phyloP scores from a whole-genome alignment of 2,113 vertebrate genomes.

The Nyctibius bracteatus region DNA sequence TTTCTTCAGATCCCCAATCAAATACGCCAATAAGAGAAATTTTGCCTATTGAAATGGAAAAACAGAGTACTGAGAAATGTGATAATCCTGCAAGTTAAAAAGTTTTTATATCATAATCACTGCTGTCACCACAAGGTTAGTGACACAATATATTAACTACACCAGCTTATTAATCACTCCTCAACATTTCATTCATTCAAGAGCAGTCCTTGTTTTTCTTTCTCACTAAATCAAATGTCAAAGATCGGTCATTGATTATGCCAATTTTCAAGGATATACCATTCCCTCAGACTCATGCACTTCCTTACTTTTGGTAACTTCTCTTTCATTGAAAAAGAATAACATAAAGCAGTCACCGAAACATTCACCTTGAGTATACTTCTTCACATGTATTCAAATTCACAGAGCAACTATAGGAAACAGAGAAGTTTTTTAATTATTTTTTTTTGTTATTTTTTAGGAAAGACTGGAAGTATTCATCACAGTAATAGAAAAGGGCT shows the following conservation, averaged over 20 bases:
- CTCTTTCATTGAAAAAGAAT: background rate
- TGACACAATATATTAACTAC: background rate
- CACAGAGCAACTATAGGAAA: background rate
- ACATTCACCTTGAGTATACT: background rate
- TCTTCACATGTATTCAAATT: background rate
- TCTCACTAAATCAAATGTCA: background rate
- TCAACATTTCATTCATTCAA: background rate
- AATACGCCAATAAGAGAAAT: background rate
- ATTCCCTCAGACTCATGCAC: background rate
- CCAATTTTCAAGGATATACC: background rate
- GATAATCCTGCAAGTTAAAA: background rate
- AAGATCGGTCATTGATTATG: background rate
- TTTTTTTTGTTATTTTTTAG: background rate
- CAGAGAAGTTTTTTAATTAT: background rate
- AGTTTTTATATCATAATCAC: conserved; percentile 13
- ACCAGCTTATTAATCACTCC: background rate
- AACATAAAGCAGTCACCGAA: background rate
- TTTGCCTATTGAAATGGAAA: conserved; percentile 1
- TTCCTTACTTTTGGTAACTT: background rate
- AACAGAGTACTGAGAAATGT: background rate
- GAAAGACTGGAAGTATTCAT: background rate
- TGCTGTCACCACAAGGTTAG: background rate
- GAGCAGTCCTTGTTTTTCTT: background rate
- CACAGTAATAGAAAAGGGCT: background rate
- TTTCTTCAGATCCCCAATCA: conserved; percentile 27